phyloP scores from a whole-genome alignment of 2,113 vertebrate genomes.

The Thunnus thynnus region DNA sequence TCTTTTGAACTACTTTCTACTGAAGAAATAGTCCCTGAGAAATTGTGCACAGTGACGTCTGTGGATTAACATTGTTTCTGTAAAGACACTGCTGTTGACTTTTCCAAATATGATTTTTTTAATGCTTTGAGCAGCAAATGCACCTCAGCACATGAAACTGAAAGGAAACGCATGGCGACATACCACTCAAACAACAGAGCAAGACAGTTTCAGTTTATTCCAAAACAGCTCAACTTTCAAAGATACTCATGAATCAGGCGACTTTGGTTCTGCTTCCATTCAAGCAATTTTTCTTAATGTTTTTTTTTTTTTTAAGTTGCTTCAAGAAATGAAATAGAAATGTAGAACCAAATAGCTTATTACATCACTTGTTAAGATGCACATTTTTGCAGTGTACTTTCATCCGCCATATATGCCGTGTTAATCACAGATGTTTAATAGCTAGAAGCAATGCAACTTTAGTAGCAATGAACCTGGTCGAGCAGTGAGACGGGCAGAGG shows the following conservation, averaged over 20 bases:
- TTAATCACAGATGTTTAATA: conserved; percentile 50
- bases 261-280: conserved; percentile 32
- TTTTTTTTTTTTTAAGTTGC: neutral
- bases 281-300: neutral
- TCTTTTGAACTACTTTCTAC: neutral
- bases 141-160: neutral
- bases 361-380: conserved; percentile 57
- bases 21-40: neutral
- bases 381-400: conserved; percentile 53
- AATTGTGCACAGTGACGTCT: neutral
- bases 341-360: neutral
- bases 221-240: conserved; percentile 2
- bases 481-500: conserved; percentile 36
- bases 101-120: neutral
- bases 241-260: neutral
- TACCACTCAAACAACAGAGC: neutral
- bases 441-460: conserved; percentile 61
- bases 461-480: conserved; percentile 57
- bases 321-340: neutral
- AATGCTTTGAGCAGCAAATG: neutral
- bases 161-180: conserved; percentile 10
- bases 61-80: conserved; percentile 3
- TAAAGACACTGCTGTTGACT: neutral
- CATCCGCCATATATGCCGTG: conserved; percentile 56
- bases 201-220: neutral